Evolutionary conservation across 1,140 invertebrate species (phyloP), one percentile per base, ranked within the genome.

Genomic region (Procambarus clarkii): DNA sequence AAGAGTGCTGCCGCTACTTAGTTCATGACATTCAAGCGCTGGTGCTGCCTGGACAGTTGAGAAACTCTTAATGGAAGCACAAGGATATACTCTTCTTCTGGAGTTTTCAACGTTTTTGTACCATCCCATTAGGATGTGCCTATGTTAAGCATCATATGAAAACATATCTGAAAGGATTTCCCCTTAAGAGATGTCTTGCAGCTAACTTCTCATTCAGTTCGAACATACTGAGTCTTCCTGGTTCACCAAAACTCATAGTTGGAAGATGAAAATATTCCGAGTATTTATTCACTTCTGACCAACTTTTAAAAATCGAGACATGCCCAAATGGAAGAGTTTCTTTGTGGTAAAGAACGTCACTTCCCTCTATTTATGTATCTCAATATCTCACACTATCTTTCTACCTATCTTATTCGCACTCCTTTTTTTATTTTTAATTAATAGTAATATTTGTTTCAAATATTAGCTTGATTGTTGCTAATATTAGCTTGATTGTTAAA

Each of bases 241-340:
- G n/a, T 34, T 74, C 69, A 24, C 7, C 7, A 13, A 74, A 74
- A 74, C 4, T 74, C 69, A 11, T 74, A 11, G 69, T 34, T 7
- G n/a, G 69, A 21, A 74, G 69, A 74, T 74, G 69, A 24, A 74
- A 74, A 74, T 74, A 74, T 74, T 74, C 69, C 69, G 69, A 2
- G 21, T 34, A 34, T 74, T 74, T 74, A 21, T 74, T 74, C n/a
- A 21, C 69, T 0, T 34, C 11, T 11, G n/a, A 8, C 18, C 69
- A 74, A 74, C 69, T 74, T 34, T 69, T 24, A n/a, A 74, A 4
- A 74, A 74, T 34, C 24, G 5, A 34, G 69, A 74, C 69, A 11
- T 74, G 11, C 5, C 69, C 4, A 74, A 34, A 74, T 21, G n/a
- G 69, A 34, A 11, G 60, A 69, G 60, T 69, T 69, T 69, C 60